phyloP scores from a whole-genome alignment of 2,797 vertebrate species.

The Liasis olivaceus region DNA sequence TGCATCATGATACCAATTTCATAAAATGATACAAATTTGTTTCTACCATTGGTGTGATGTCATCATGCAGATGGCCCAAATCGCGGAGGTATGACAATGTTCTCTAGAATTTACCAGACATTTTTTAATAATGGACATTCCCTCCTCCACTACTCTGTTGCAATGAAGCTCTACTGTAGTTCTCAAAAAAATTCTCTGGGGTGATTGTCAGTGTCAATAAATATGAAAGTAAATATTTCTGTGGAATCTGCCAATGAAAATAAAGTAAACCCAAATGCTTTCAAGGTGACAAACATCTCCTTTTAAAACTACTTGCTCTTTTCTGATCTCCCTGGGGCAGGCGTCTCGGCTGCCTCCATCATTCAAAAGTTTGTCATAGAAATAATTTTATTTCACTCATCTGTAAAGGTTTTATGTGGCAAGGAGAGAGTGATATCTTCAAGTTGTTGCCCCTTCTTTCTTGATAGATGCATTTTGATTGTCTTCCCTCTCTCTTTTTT shows the following conservation, averaged over 20 bases:
- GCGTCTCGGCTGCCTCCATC: not conserved
- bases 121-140: not conserved
- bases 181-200: conserved; percentile 15
- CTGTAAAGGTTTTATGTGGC: not conserved
- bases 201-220: conserved; percentile 14
- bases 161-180: not conserved
- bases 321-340: conserved; percentile 25
- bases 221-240: conserved; percentile 20
- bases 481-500: not conserved
- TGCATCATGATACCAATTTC: not conserved
- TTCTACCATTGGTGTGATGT: not conserved
- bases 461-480: conserved; percentile 11
- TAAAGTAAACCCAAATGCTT: conserved; percentile 39
- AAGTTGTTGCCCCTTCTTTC: not conserved
- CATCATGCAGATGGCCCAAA: not conserved
- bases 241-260: conserved; percentile 35
- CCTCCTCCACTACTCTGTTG: not conserved
- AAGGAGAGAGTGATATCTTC: not conserved
- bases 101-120: not conserved
- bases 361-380: conserved; percentile 20
- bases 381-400: not conserved
- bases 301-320: conserved; percentile 30
- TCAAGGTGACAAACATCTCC: conserved; percentile 42
- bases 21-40: not conserved
- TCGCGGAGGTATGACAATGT: not conserved